Percentiles rank a stretch among this genome's conserved stretches.
phyloP scores from a whole-genome alignment of 2,113 vertebrate species.

The Cacatua alba region DNA sequence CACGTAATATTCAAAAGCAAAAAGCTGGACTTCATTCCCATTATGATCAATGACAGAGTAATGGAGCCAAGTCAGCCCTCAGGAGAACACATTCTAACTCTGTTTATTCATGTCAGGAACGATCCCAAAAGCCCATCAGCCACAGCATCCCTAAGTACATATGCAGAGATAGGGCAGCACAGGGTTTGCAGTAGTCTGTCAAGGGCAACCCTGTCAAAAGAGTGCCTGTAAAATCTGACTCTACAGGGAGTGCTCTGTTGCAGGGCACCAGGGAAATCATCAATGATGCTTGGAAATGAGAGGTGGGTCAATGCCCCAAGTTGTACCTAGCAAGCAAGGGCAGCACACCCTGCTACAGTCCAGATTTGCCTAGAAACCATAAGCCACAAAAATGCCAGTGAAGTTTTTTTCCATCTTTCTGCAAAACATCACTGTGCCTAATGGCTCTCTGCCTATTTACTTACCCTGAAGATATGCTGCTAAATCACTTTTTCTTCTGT shows the following conservation, averaged over 20 bases:
- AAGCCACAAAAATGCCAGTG: neutral
- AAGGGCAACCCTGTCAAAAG: neutral
- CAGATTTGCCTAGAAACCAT: neutral
- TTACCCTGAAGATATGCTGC: neutral
- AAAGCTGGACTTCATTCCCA: neutral
- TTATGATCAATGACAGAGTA: neutral
- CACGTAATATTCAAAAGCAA: neutral
- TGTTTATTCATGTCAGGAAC: fast-evolving
- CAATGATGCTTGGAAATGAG: neutral
- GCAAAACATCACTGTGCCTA: neutral
- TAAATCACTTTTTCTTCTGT: neutral
- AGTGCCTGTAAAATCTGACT: neutral
- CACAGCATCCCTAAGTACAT: neutral
- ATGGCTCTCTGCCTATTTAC: neutral
- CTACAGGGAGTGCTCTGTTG: neutral
- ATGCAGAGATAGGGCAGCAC: neutral
- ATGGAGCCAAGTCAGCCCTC: neutral
- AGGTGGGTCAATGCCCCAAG: fast-evolving
- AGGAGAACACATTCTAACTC: neutral
- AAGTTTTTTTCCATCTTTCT: neutral
- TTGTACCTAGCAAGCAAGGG: neutral
- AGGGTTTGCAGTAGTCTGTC: neutral
- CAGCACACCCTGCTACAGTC: neutral
- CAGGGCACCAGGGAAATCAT: neutral
- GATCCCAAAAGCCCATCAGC: neutral